These are phyloP conservation scores for Aleiodes leptofemur DNA, from an alignment of 2,888 invertebrate genomes.

Conservation along the genomic window DNA sequence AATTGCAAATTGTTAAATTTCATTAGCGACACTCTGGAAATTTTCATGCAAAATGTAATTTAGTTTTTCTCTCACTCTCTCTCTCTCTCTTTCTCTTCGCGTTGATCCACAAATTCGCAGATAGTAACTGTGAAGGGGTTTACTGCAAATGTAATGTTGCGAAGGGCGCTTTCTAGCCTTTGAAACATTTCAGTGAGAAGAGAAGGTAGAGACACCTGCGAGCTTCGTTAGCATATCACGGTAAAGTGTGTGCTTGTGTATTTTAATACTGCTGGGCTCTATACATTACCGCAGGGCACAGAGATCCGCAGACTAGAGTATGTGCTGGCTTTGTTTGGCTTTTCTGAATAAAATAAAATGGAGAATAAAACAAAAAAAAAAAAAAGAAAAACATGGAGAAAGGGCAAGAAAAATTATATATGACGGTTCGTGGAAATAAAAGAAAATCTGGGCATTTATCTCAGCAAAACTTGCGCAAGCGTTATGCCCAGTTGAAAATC, in stretches of 20 bases:
- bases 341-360: constrained; percentile 33
- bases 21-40: constrained; percentile 23
- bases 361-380: constrained; percentile 18
- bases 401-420: constrained; percentile 34
- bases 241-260: constrained; percentile 37
- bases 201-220: constrained; percentile 37
- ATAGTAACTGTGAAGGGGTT: neutral
- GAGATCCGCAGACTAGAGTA: constrained; percentile 27
- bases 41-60: constrained; percentile 24
- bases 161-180: constrained; percentile 4
- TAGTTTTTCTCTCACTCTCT: neutral
- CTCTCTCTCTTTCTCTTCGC: too few relatives aligned
- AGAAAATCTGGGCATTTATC: constrained; percentile 36
- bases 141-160: constrained; percentile 6
- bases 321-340: constrained; percentile 49
- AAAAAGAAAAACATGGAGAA: constrained; percentile 27
- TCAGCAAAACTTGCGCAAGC: constrained; percentile 6
- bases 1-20: constrained; percentile 34
- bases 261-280: constrained; percentile 43
- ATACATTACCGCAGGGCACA: constrained; percentile 31
- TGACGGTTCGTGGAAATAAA: constrained; percentile 37
- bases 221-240: constrained; percentile 58
- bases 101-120: constrained; percentile 12
- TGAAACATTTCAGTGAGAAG: constrained; percentile 9
- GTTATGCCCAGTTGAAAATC: neutral